phyloP scores from a whole-genome alignment of 2,888 invertebrate species.

The Agrochola lota region DNA sequence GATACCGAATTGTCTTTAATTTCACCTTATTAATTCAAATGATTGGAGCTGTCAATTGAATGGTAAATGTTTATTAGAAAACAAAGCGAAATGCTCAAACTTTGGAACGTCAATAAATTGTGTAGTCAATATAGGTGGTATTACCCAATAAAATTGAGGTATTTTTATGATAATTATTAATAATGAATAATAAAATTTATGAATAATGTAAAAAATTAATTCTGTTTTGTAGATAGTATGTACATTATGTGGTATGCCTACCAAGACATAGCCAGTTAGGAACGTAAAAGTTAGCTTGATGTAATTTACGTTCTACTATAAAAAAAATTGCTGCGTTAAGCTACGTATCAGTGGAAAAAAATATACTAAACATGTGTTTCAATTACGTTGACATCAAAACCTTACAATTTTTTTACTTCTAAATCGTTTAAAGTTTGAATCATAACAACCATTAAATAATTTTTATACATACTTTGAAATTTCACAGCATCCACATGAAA shows the following conservation, averaged over 20 bases:
- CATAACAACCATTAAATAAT: slow-evolving; percentile 5
- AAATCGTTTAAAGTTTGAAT: neutral
- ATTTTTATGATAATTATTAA: neutral
- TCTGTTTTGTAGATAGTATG: neutral
- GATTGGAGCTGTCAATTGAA: neutral
- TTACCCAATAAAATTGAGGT: neutral
- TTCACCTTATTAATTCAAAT: slow-evolving; percentile 31
- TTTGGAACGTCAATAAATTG: slow-evolving; percentile 15
- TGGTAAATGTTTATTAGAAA: slow-evolving; percentile 6
- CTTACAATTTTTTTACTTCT: neutral
- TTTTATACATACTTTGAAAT: slow-evolving; percentile 50
- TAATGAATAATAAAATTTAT: neutral
- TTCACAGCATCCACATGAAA: slow-evolving; percentile 45
- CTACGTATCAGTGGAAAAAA: neutral
- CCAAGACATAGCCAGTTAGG: neutral
- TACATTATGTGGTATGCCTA: neutral
- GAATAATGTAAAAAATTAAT: neutral
- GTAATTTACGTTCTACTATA: slow-evolving; percentile 12
- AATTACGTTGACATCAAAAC: neutral
- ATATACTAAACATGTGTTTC: neutral
- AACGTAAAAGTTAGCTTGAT: slow-evolving; percentile 16
- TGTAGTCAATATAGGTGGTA: neutral
- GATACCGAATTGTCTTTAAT: slow-evolving; percentile 8
- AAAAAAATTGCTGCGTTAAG: neutral
- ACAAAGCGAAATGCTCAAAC: slow-evolving; percentile 3